phyloP scores from a whole-genome alignment of 2,888 invertebrate genomes.

The Seira sanloemensis region DNA sequence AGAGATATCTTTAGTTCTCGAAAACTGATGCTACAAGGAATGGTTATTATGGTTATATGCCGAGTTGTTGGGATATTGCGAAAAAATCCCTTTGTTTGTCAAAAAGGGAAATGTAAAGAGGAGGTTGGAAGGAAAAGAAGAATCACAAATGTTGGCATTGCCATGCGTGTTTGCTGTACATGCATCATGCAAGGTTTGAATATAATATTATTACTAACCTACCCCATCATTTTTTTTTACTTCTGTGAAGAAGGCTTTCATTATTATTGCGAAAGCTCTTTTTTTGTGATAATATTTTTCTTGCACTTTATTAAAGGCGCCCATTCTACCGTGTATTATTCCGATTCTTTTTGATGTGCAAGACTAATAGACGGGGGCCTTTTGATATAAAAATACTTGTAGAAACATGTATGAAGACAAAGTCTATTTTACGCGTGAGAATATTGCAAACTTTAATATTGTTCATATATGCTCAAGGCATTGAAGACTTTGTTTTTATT shows the following conservation, averaged over 20 bases:
- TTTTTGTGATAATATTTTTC: not conserved
- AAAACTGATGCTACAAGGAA: not conserved
- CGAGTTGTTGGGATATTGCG: not conserved
- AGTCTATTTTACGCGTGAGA: no score
- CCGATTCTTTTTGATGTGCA: not conserved
- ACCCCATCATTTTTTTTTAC: slow-evolving; percentile 25
- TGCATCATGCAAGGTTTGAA: not conserved
- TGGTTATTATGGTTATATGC: no score
- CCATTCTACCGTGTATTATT: not conserved
- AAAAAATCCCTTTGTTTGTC: not conserved
- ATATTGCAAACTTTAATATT: no score
- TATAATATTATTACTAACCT: slow-evolving; percentile 45
- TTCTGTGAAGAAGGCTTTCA: no score
- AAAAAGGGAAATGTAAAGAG: not conserved
- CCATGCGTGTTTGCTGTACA: not conserved
- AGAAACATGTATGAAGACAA: not conserved
- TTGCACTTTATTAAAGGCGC: not conserved
- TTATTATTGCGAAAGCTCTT: no score
- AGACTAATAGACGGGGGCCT: not conserved
- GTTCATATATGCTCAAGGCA: no score
- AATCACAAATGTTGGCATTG: not conserved
- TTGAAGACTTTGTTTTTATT: no score
- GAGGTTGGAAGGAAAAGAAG: not conserved
- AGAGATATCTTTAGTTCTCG: not conserved
- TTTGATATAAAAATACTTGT: not conserved